A percentile compares a stretch with the other conserved stretches of the same genome.
Conservation (phyloP, 2,888 invertebrate genomes). For the Melinaea marsaeus region DNA sequence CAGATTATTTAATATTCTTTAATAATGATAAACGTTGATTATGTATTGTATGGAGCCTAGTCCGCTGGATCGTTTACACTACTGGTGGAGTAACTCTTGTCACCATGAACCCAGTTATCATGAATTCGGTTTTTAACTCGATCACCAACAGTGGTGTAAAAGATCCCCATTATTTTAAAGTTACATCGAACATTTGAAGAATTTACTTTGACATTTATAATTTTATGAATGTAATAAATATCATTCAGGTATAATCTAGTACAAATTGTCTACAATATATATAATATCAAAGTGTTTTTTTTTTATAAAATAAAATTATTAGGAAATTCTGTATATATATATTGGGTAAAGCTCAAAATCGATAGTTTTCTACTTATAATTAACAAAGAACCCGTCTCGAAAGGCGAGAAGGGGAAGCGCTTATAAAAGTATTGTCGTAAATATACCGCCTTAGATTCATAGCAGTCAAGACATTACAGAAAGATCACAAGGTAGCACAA, state of each 20-base stretch:
- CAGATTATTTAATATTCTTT: slow-evolving; percentile 16
- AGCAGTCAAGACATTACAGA: slow-evolving; percentile 52
- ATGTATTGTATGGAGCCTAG: slow-evolving; percentile 15
- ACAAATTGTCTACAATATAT: slow-evolving; percentile 18
- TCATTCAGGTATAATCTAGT: slow-evolving; percentile 9
- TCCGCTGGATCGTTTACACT: slow-evolving; percentile 26
- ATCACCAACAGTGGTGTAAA: slow-evolving; percentile 19
- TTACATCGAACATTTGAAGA: slow-evolving; percentile 13
- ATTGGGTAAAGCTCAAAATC: slow-evolving; percentile 22
- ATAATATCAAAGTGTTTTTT: slow-evolving; percentile 3
- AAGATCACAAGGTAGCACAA: slow-evolving; percentile 59
- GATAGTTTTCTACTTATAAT: slow-evolving; percentile 15
- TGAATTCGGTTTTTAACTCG: background rate
- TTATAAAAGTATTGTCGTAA: slow-evolving; percentile 61
- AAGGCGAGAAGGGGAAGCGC: slow-evolving; percentile 39
- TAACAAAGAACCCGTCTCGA: slow-evolving; percentile 22
- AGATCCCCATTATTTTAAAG: slow-evolving; percentile 15
- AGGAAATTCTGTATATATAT: slow-evolving; percentile 10
- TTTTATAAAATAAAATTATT: slow-evolving; percentile 7
- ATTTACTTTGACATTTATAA: slow-evolving; percentile 9
- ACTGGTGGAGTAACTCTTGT: background rate
- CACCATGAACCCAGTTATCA: too few species aligned
- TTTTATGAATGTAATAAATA: background rate
- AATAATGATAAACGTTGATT: slow-evolving; percentile 15
- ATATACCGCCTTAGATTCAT: slow-evolving; percentile 50